Percentiles rank a stretch among this genome's conserved stretches.
These are phyloP conservation scores for Micromys minutus DNA, from an alignment of 2,113 vertebrate species.

Conservation along the genomic window DNA sequence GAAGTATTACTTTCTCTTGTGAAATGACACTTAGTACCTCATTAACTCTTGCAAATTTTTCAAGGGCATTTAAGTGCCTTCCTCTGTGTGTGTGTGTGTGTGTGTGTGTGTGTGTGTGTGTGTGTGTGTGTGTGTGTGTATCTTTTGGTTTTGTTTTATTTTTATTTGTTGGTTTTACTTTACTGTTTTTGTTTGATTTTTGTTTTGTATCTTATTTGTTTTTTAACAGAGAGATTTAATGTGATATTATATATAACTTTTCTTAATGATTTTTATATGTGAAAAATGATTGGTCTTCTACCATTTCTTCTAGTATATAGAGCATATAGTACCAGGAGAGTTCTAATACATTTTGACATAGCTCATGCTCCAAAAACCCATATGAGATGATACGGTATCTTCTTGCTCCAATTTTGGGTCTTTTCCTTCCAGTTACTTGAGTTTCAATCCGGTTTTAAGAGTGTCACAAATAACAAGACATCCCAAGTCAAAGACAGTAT, in stretches of 20 bases:
- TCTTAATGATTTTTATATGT: background rate
- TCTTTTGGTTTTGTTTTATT: too few relatives aligned
- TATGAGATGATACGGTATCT: background rate
- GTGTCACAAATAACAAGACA: background rate
- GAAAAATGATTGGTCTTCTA: background rate
- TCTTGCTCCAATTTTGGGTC: background rate
- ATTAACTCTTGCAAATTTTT: background rate
- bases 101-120: too few relatives aligned
- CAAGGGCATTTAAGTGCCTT: background rate
- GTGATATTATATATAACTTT: background rate
- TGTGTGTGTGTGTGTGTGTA: too few relatives aligned
- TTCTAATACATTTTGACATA: fast-evolving
- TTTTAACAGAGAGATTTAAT: background rate
- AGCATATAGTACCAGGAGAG: too few relatives aligned
- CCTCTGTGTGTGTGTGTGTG: too few relatives aligned
- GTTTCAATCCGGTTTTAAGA: background rate
- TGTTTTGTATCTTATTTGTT: too few relatives aligned
- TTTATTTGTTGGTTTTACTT: background rate
- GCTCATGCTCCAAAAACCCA: background rate
- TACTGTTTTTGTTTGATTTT: background rate
- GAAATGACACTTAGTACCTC: background rate
- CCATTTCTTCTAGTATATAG: background rate
- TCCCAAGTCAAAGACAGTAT: background rate
- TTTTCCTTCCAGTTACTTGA: background rate
- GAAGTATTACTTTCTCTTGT: background rate